Evolutionary conservation across 2,888 invertebrate genomes (phyloP), one percentile per base, ranked within the genome.

Genomic region (Trissonchulus latispiculum): DNA sequence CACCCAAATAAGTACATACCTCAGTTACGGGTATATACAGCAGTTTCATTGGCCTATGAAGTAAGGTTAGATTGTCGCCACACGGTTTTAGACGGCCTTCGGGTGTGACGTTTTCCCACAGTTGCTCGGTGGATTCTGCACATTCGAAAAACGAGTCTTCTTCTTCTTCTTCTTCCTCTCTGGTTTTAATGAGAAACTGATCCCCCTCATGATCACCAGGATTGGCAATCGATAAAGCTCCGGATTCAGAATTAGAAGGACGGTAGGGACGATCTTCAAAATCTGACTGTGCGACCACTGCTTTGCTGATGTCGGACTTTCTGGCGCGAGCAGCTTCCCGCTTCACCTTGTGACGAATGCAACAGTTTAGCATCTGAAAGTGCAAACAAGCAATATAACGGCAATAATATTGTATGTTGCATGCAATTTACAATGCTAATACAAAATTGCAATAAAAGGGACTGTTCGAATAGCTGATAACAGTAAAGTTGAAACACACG

Each of bases 21-120:
- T 88, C 88, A 0, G 92, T 92, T 31, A 90, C 84, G 0, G 93
- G 93, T 75, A 92, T 88, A 83, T 90, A 93, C 71, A 93, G 85
- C 61, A 87, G 87, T 77, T 90, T 90, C 1, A 89, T 89, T 0
- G 88, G 88, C 78, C 78, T 77, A 64, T 88, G 86, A 36, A 91
- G 83, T 70, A 93, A 85, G 75, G 87, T 88, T 73, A 90, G 83
- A 72, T 29, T 75, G 72, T 89, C 87, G 33, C 89, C 89, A 81
- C 89, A 88, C 79, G 88, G 89, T 37, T 88, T 87, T 36, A 89
- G 83, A 75, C 92, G 86, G 2, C 92, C 92, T 69, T 89, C 89
- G 0, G 90, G 88, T 76, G 87, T 87, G 78, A 88, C 87, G 87
- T 88, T 87, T 3, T 2, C 35, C 36, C 29, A 71, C 2, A 36